These are phyloP conservation scores for Rotaria socialis DNA, from an alignment of 2,888 invertebrate genomes.

Conservation along the genomic window DNA sequence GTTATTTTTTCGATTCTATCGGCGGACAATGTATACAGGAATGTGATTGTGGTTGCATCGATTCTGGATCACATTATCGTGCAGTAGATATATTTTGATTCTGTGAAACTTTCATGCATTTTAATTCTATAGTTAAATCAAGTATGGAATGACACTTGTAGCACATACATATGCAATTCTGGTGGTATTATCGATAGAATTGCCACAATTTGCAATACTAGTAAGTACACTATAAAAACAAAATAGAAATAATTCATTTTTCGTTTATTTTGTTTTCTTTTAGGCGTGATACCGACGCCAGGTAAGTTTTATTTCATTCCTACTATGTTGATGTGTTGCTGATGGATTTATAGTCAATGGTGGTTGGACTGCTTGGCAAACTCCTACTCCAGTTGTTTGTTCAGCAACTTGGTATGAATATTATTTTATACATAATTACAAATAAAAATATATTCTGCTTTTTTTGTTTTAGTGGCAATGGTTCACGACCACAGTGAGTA, in stretches of 20 bases:
- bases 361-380: slow-evolving; percentile 61
- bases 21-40: background rate
- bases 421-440: background rate
- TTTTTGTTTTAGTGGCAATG: background rate
- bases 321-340: background rate
- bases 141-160: slow-evolving; percentile 4
- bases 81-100: no score
- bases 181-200: background rate
- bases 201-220: slow-evolving; percentile 18
- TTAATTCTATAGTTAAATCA: background rate
- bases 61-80: background rate
- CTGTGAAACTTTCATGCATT: background rate
- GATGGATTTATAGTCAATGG: slow-evolving; percentile 53
- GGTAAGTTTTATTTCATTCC: slow-evolving; percentile 49
- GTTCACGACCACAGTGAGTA: background rate
- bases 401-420: background rate
- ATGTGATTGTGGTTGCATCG: slow-evolving; percentile 20
- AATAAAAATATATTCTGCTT: background rate
- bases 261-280: background rate
- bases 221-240: background rate
- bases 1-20: background rate
- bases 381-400: slow-evolving; percentile 59
- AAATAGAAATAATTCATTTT: background rate
- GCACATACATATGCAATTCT: background rate
- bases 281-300: background rate